Percentiles rank a stretch among this genome's conserved stretches.
Evolutionary conservation across 1,140 invertebrate genomes (phyloP).

Genomic region (Meloidogyne hapla): DNA sequence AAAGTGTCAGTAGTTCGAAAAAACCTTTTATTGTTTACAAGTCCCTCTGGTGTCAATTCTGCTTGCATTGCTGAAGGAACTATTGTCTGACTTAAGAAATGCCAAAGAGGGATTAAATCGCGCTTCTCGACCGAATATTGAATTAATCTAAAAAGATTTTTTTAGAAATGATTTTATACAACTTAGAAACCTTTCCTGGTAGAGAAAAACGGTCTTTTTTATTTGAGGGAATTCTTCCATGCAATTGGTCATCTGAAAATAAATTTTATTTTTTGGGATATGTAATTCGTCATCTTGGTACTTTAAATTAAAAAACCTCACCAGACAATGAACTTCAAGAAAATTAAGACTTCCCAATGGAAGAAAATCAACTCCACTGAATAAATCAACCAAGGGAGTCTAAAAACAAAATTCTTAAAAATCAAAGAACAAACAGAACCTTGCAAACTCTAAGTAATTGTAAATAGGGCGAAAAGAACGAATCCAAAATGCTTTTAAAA

Average conservation of each 20-base stretch:
- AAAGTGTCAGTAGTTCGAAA: too few relatives aligned
- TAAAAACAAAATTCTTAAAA: constrained; percentile 16
- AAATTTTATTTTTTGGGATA: neutral
- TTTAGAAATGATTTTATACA: neutral
- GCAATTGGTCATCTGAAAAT: constrained; percentile 17
- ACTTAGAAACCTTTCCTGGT: constrained; percentile 31
- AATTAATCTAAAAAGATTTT: constrained; percentile 10
- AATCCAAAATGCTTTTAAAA: constrained; percentile 31
- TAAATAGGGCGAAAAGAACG: constrained; percentile 40
- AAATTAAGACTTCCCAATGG: constrained; percentile 32
- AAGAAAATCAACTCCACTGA: constrained; percentile 42
- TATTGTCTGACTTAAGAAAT: constrained; percentile 37
- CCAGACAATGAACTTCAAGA: constrained; percentile 43
- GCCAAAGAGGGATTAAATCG: constrained; percentile 35
- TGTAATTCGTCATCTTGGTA: too few relatives aligned
- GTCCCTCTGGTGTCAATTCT: constrained; percentile 29
- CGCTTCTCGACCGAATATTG: constrained; percentile 22
- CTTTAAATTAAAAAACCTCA: neutral
- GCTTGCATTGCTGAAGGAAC: constrained; percentile 37
- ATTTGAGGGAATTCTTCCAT: constrained; percentile 41
- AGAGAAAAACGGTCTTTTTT: constrained; percentile 34
- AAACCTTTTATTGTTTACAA: constrained; percentile 1
- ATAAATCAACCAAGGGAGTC: constrained; percentile 42
- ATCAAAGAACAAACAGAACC: constrained; percentile 8
- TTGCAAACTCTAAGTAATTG: constrained; percentile 30